phyloP scores from a whole-genome alignment of 2,888 invertebrate genomes.

The Xestia rhomboidea region DNA sequence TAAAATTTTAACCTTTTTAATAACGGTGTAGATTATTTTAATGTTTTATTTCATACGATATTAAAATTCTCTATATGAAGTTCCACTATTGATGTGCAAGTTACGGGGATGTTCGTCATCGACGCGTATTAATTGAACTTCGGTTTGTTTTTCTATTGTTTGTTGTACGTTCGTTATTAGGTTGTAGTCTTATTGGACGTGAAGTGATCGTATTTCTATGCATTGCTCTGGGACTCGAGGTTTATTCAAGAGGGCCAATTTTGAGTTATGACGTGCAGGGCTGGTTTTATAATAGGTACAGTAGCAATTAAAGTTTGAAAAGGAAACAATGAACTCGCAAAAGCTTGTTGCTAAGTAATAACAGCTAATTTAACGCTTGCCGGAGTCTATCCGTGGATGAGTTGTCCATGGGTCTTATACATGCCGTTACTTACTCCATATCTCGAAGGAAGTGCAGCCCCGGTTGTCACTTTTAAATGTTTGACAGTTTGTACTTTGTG shows the following conservation, averaged over 20 bases:
- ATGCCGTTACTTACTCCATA: not conserved
- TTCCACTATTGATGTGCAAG: not conserved
- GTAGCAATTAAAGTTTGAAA: not conserved
- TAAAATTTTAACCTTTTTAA: too few relatives aligned
- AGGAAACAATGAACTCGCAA: not conserved
- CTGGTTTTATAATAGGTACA: not conserved
- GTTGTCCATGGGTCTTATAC: not conserved
- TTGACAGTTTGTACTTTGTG: not conserved
- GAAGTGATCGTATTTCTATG: too few relatives aligned
- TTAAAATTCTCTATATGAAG: too few relatives aligned
- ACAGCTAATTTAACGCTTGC: not conserved
- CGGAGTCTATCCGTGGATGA: not conserved
- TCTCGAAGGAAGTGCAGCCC: not conserved
- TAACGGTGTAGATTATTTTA: too few relatives aligned
- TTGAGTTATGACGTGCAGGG: too few relatives aligned
- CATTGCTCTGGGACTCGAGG: not conserved
- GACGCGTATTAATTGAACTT: not conserved
- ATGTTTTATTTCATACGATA: too few relatives aligned
- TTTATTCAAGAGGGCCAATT: not conserved
- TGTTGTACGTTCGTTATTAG: not conserved
- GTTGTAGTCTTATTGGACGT: not conserved
- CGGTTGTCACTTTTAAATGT: not conserved
- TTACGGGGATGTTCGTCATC: not conserved
- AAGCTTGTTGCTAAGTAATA: not conserved
- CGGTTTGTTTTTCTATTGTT: not conserved